These are phyloP conservation scores for Scaptomyza pallida DNA, from an alignment of 1,140 invertebrate genomes.

Conservation along the genomic window DNA sequence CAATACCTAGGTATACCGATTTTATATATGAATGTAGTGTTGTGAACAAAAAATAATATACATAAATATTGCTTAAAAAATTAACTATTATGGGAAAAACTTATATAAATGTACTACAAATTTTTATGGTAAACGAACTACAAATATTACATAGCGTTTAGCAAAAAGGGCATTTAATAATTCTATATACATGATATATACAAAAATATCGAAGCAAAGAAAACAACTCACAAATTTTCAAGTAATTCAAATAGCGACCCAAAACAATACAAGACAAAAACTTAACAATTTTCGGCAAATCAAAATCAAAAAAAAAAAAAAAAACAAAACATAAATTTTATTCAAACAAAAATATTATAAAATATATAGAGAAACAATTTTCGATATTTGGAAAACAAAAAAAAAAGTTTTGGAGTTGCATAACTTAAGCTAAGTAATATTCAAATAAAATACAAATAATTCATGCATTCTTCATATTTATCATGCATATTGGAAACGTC, in stretches of 20 bases:
- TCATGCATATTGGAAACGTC: constrained; percentile 50
- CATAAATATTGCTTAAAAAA: constrained; percentile 45
- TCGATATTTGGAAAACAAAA: constrained; percentile 47
- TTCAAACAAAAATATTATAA: constrained; percentile 45
- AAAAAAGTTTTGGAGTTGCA: constrained; percentile 30
- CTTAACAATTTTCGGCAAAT: constrained; percentile 69
- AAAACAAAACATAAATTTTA: too few species aligned
- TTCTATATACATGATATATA: constrained; percentile 45
- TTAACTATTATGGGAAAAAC: constrained; percentile 47
- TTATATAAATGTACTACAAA: constrained; percentile 73
- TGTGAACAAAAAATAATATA: constrained; percentile 53
- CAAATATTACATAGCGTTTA: constrained; percentile 78
- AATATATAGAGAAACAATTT: constrained; percentile 34
- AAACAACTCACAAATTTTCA: constrained; percentile 72
- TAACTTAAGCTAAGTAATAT: constrained; percentile 52
- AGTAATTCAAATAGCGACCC: constrained; percentile 68
- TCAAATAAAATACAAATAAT: constrained; percentile 28
- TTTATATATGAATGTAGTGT: constrained; percentile 81
- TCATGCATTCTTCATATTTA: constrained; percentile 57
- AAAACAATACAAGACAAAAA: constrained; percentile 39
- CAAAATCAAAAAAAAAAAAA: constrained; percentile 77
- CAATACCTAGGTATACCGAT: constrained; percentile 62
- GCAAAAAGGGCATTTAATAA: constrained; percentile 70
- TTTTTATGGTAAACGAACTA: constrained; percentile 76
- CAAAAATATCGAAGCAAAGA: constrained; percentile 22